Base-by-base conservation (phyloP, 2,888 invertebrate genomes). In the Helicoverpa assulta region DNA sequence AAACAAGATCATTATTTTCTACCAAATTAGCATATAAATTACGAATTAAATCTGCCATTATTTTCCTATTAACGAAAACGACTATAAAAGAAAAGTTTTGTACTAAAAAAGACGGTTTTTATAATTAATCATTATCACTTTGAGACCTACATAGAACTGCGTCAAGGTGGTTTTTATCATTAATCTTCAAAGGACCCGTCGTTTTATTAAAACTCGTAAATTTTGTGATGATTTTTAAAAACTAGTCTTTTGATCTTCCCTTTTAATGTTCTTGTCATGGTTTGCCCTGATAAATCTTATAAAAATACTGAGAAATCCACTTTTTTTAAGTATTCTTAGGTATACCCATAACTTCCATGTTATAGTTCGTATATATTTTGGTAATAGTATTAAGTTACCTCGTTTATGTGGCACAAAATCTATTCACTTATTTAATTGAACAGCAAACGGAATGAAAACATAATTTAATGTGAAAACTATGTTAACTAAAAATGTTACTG, bases 91-190 rank as follows among this genome's bases (percentile, higher is more conserved):
- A 47, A 79, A 74, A 67, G 26, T 67, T 69, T 66, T 54, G n/a
- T 29, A 58, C 16, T 67, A 64, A 58, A 52, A 57, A 6, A 37
- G 26, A 12, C 33, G 19, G 47, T 57, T 52, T 51, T 55, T 19
- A 40, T 69, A 64, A 78, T 78, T 75, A 75, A 78, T 61, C 56
- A 61, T 70, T 21, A 65, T 67, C 29, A 59, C 33, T 37, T 37
- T 61, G 47, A 18, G 14, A 21, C 43, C 65, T 65, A 53, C 56
- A n/a, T 52, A 65, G 33, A 57, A 59, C 19, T 52, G 21, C 29
- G 55, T 18, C 16, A 62, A 70, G 61, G 51, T 67, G 6, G 55
- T 37, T 63, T 43, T 18, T 40, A 59, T 56, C 59, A 80, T 78
- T 65, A 56, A 75, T 78, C 57, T 55, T 58, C 8, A 40, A 58